phyloP scores from a whole-genome alignment of 2,113 vertebrate genomes.

The Pedionomus torquatus region DNA sequence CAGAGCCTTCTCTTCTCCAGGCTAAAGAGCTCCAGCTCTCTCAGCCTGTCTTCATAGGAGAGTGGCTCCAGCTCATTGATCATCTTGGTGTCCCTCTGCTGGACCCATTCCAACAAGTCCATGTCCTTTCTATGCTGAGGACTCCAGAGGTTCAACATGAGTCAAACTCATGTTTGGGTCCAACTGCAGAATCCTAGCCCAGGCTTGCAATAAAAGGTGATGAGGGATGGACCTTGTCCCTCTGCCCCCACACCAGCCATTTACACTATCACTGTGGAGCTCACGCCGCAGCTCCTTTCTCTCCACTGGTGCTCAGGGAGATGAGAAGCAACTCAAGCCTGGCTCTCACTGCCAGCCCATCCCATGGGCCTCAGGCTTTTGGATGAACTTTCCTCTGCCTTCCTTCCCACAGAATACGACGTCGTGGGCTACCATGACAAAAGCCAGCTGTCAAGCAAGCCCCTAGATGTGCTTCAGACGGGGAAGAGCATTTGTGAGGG shows the following conservation, averaged over 20 bases:
- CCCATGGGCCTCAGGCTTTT: not conserved
- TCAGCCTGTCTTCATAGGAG: too few species aligned
- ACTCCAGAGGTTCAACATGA: too few species aligned
- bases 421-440: slow-evolving; percentile 76
- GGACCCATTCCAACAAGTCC: too few species aligned
- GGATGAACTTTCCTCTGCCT: not conserved
- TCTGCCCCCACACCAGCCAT: not conserved
- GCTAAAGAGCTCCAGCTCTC: too few species aligned
- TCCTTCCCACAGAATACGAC: slow-evolving; percentile 77
- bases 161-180: not conserved
- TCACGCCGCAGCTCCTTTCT: accelerated
- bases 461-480: slow-evolving; percentile 71
- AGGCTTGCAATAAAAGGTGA: not conserved
- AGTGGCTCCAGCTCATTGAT: too few species aligned
- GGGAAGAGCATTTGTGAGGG: slow-evolving; percentile 83
- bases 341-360: not conserved
- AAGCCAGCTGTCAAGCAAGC: slow-evolving; percentile 57
- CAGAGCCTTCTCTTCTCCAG: too few species aligned
- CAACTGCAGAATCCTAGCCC: not conserved
- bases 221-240: not conserved
- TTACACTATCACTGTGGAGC: not conserved
- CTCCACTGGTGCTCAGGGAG: accelerated
- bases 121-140: too few species aligned
- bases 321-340: accelerated
- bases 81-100: too few species aligned